Evolutionary conservation across 2,113 vertebrate genomes (phyloP).

Genomic region (Cochlearius cochlearius): DNA sequence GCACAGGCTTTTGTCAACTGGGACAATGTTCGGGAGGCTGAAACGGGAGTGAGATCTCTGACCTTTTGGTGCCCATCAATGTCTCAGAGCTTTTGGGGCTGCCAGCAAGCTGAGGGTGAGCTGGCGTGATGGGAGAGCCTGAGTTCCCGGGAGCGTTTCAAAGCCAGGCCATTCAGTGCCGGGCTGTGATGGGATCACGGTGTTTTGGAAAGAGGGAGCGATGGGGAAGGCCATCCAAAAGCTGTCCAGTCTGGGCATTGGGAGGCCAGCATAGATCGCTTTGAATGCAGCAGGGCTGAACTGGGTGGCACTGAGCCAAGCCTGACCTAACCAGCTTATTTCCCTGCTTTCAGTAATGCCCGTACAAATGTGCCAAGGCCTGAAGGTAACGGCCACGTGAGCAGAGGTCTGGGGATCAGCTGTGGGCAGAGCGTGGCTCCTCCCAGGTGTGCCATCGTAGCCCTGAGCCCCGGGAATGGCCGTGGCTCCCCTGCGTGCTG

Average conservation of each 20-base stretch:
- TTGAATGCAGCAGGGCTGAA: not conserved
- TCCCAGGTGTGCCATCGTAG: not conserved
- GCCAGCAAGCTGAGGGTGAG: not conserved
- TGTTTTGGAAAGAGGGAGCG: not conserved
- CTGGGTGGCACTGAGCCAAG: not conserved
- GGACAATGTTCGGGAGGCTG: not conserved
- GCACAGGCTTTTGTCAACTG: not conserved
- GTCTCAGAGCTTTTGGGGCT: not conserved
- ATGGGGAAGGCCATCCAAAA: not conserved
- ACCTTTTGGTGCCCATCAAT: not conserved
- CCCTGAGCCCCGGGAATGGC: fast-evolving
- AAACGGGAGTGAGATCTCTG: not conserved
- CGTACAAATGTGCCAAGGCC: not conserved
- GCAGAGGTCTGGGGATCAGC: not conserved
- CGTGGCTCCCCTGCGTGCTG: fast-evolving
- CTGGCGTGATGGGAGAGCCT: fast-evolving
- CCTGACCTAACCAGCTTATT: slow-evolving; percentile 45
- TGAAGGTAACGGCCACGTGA: not conserved
- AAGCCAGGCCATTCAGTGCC: not conserved
- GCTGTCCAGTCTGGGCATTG: not conserved
- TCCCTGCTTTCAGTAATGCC: not conserved
- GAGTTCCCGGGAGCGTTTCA: fast-evolving
- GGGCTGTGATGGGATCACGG: fast-evolving
- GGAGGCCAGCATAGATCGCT: not conserved
- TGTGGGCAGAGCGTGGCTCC: not conserved